phyloP scores from a whole-genome alignment of 2,113 vertebrate genomes.

The Callochromis pleurospilus region DNA sequence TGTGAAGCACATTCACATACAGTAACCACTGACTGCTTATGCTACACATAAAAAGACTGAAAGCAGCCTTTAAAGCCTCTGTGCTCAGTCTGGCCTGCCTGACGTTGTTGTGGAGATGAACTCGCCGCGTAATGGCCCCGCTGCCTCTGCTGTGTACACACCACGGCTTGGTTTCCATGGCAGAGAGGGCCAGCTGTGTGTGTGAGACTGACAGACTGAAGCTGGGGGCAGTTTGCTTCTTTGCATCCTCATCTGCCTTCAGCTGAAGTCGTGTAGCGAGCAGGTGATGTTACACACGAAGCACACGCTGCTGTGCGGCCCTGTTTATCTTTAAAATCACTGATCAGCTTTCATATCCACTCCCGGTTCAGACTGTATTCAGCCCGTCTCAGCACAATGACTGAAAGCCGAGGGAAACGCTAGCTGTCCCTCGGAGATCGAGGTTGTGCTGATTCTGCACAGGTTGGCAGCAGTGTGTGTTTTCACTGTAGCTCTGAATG shows the following conservation, averaged over 20 bases:
- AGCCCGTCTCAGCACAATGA: not conserved
- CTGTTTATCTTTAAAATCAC: not conserved
- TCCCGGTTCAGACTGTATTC: not conserved
- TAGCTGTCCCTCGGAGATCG: not conserved
- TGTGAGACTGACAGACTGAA: not conserved
- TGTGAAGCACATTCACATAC: rapidly evolving
- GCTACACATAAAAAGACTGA: not conserved
- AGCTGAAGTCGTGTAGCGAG: not conserved
- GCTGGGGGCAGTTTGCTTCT: not conserved
- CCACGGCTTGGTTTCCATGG: not conserved
- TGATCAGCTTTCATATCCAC: not conserved
- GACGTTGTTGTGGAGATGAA: not conserved
- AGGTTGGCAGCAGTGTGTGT: rapidly evolving
- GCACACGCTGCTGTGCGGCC: rapidly evolving
- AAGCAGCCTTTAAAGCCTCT: not conserved
- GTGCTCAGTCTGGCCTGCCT: not conserved
- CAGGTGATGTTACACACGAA: rapidly evolving
- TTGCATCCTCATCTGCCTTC: not conserved
- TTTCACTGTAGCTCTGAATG: not conserved
- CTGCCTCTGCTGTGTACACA: not conserved
- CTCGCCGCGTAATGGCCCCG: not conserved
- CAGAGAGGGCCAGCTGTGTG: not conserved
- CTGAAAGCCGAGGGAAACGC: not conserved
- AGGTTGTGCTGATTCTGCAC: not conserved
- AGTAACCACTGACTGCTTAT: not conserved